phyloP scores from a whole-genome alignment of 2,888 invertebrate genomes.

The Sminthurides aquaticus region DNA sequence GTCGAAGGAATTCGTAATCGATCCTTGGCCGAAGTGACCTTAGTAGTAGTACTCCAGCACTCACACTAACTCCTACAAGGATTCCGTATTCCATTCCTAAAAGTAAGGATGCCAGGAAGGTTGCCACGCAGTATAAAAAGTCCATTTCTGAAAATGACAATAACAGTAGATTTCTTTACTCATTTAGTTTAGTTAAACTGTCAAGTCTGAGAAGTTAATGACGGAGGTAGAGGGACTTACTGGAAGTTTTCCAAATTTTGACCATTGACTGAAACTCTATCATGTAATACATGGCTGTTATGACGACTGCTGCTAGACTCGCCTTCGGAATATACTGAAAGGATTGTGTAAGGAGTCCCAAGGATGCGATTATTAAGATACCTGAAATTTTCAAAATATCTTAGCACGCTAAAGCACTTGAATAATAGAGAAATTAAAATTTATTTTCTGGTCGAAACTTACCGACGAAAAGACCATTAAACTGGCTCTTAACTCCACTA shows the following conservation, averaged over 20 bases:
- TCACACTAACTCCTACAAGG: slow-evolving; percentile 69
- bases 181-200: neutral
- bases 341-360: slow-evolving; percentile 76
- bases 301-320: slow-evolving; percentile 76
- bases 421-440: neutral
- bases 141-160: slow-evolving; percentile 72
- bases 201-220: no score
- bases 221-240: no score
- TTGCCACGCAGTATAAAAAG: slow-evolving; percentile 70
- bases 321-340: slow-evolving; percentile 81
- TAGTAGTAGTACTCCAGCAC: slow-evolving; percentile 74
- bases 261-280: slow-evolving; percentile 59
- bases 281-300: slow-evolving; percentile 79
- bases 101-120: slow-evolving; percentile 73
- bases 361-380: slow-evolving; percentile 67
- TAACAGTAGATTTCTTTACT: slow-evolving; percentile 2
- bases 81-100: slow-evolving; percentile 82
- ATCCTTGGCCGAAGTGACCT: slow-evolving; percentile 82
- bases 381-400: slow-evolving; percentile 48
- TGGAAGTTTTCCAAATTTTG: slow-evolving; percentile 69
- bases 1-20: slow-evolving; percentile 64
- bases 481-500: slow-evolving; percentile 77
- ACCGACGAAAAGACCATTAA: slow-evolving; percentile 72
- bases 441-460: slow-evolving; percentile 15
- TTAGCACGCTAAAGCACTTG: neutral